Conservation (phyloP, 2,797 vertebrate genomes). For the Ctenopoma multispine region DNA sequence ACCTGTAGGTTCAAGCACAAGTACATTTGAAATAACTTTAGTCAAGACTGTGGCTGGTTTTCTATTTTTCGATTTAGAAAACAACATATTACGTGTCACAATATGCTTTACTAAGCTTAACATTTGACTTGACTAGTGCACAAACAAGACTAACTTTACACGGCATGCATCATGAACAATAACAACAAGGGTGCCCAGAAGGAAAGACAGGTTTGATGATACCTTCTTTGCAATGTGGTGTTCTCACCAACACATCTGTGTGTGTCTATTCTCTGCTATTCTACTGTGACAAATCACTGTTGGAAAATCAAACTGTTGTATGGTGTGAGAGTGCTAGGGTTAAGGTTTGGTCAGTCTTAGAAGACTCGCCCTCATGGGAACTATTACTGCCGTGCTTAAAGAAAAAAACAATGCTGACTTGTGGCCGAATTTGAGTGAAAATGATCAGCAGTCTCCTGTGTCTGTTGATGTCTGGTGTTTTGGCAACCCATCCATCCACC, state of each 20-base stretch:
- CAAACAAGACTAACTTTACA: background rate
- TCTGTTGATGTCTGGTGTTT: background rate
- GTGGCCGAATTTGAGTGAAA: background rate
- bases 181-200: background rate
- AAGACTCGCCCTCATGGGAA: background rate
- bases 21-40: slow-evolving; percentile 44
- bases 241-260: slow-evolving; percentile 1
- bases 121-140: background rate
- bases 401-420: background rate
- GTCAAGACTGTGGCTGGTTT: slow-evolving; percentile 11
- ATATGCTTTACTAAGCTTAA: background rate
- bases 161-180: background rate
- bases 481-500: background rate
- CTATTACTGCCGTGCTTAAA: background rate
- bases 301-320: background rate
- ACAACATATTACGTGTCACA: background rate
- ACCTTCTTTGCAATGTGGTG: slow-evolving; percentile 1
- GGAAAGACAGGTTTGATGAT: background rate
- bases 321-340: background rate
- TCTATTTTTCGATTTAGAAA: slow-evolving; percentile 28
- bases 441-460: background rate
- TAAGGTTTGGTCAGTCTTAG: background rate
- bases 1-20: slow-evolving; percentile 61
- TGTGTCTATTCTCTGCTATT: background rate
- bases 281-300: background rate